Evolutionary conservation across 2,888 invertebrate genomes (phyloP).

Genomic region (Meandrusa payeni): DNA sequence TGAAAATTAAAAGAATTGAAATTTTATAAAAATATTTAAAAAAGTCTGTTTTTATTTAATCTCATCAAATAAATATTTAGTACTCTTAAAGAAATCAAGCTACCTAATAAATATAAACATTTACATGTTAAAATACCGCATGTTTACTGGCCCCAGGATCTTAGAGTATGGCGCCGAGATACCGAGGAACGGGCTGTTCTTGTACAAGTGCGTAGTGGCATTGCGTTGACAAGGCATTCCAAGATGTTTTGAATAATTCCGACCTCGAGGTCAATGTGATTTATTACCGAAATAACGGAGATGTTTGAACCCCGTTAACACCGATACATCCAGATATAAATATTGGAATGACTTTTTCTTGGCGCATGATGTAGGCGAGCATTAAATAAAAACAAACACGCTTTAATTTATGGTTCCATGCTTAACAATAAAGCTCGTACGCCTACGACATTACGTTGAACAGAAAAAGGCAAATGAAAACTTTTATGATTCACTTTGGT

Average conservation of each 20-base stretch:
- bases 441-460: constrained; percentile 18
- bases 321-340: constrained; percentile 14
- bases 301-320: constrained; percentile 17
- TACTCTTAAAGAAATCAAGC: too few relatives aligned
- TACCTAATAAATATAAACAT: too few relatives aligned
- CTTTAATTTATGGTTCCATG: constrained; percentile 21
- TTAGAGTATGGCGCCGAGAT: not conserved
- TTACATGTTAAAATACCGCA: too few relatives aligned
- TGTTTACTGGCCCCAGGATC: too few relatives aligned
- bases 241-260: constrained; percentile 45
- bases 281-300: constrained; percentile 39
- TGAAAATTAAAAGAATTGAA: too few relatives aligned
- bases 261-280: constrained; percentile 51
- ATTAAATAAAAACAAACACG: constrained; percentile 23
- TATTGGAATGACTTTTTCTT: constrained; percentile 21
- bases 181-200: not conserved
- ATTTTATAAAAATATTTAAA: too few relatives aligned
- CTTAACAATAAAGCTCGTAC: constrained; percentile 24
- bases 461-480: constrained; percentile 19
- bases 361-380: constrained; percentile 14
- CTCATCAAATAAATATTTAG: too few relatives aligned
- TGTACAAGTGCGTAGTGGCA: constrained; percentile 1
- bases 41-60: too few relatives aligned
- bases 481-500: constrained; percentile 7
- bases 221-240: constrained; percentile 40